These are phyloP conservation scores for Eulacestoma nigropectus DNA, from an alignment of 2,113 vertebrate species.

Conservation along the genomic window DNA sequence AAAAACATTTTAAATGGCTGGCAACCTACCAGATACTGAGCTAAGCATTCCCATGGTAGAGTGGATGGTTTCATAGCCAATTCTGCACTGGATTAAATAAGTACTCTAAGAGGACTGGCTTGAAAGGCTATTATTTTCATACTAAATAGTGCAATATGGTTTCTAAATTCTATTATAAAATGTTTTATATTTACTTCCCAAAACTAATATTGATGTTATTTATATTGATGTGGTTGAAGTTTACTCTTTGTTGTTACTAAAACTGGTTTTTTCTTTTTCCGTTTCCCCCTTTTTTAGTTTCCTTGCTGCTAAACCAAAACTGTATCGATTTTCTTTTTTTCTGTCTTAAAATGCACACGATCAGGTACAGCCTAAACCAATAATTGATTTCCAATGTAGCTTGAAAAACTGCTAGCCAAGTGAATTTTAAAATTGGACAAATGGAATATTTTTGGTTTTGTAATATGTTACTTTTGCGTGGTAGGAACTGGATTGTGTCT, in stretches of 20 bases:
- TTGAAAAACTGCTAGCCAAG: neutral
- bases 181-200: conserved; percentile 40
- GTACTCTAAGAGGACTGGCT: conserved; percentile 48
- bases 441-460: neutral
- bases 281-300: neutral
- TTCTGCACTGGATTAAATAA: conserved; percentile 66
- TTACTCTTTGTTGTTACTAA: neutral
- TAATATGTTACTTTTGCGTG: neutral
- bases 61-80: conserved; percentile 60
- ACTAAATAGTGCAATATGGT: conserved; percentile 26
- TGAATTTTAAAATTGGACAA: neutral
- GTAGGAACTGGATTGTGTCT: neutral
- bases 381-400: neutral
- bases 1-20: conserved; percentile 74
- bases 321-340: neutral
- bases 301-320: neutral
- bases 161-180: conserved; percentile 52
- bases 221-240: neutral
- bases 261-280: neutral
- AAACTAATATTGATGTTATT: neutral
- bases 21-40: conserved; percentile 70
- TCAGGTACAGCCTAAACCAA: neutral
- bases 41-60: conserved; percentile 66
- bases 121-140: conserved; percentile 42
- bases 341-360: neutral